Base-by-base conservation (phyloP, 2,797 vertebrate genomes). In the Syndactyla subalaris region DNA sequence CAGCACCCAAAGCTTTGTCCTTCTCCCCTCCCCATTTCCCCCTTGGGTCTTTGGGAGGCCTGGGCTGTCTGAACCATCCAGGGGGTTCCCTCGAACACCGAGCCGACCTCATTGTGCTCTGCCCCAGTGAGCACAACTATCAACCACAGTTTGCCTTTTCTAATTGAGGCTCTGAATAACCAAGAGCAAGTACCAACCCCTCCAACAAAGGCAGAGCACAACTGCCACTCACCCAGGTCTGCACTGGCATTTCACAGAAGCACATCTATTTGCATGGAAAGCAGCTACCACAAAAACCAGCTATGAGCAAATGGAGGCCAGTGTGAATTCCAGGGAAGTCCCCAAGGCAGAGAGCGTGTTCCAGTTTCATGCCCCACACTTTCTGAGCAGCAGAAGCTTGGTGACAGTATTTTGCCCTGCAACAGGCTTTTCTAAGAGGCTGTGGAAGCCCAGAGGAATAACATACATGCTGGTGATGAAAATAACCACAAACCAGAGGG, bases 51-150 rank as follows among this genome's bases (percentile, higher is more conserved):
- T 88, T 87, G 7, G 22, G 81, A 92, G 49, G 93, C 46, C 48
- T 36, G 71, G 68, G 84, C 75, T 70, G 68, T 77, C 89, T 80
- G 85, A 91, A 62, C 58, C 81, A 90, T 82, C 71, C 89, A 58
- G 67, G 91, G 92, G 70, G 57, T 84, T 93, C 71, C 93, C 84
- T 29, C 3, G 1, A 86, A 77, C 61, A n/a, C n/a, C 1, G 15
- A 94, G 84, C 57, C 5, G 3, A 77, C 46, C 77, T 87, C 80
- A 88, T 91, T 95, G 93, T 85, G 84, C 93, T 95, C 88, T 94
- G 95, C 91, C 92, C 78, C 95, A 96, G 80, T 48, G 77, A 93
- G 78, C 93, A 93, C 80, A 88, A 88, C 89, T 96, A 96, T 95
- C 54, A 95, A 92, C 94, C 58, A 7, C 27, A 1, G 54, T 51